Percentiles rank a stretch among this genome's conserved stretches.
Evolutionary conservation across 1,140 invertebrate genomes (phyloP).

Genomic region (Eulimnadia texana): DNA sequence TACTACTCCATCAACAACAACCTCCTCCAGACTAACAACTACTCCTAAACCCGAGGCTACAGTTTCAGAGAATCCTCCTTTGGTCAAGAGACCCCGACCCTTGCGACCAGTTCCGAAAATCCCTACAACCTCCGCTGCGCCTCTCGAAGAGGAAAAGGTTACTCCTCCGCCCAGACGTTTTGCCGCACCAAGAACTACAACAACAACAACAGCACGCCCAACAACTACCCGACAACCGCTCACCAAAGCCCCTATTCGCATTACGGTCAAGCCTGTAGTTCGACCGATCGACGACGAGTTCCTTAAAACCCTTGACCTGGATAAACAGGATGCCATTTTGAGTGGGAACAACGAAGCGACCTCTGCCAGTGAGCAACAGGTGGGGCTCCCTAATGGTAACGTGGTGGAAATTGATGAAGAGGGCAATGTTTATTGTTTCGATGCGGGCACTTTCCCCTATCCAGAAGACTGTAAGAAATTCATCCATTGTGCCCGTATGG

Average conservation of each 20-base stretch:
- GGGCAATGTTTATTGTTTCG: conserved; percentile 59
- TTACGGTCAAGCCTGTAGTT: not conserved
- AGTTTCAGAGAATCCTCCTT: not conserved
- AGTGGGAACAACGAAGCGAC: not conserved
- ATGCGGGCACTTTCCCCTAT: conserved; percentile 76
- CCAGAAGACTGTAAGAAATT: conserved; percentile 75
- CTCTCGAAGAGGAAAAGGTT: too few species aligned
- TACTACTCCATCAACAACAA: conserved; percentile 4
- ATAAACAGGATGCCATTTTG: conserved; percentile 19
- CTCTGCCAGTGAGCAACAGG: not conserved
- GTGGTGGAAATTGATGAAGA: conserved; percentile 25
- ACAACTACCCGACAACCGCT: not conserved
- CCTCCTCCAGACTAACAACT: conserved; percentile 9
- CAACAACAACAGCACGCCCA: not conserved
- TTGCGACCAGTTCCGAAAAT: not conserved
- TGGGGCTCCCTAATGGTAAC: conserved; percentile 3
- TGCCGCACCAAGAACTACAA: not conserved
- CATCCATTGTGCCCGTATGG: conserved; percentile 64
- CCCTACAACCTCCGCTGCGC: too few species aligned
- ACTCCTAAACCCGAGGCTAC: not conserved
- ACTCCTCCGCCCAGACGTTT: too few species aligned
- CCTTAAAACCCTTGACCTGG: conserved; percentile 13
- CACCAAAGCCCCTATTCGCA: not conserved
- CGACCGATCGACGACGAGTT: conserved; percentile 12
- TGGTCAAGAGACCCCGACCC: not conserved